A percentile compares a stretch with the other conserved stretches of the same genome.
phyloP scores from a whole-genome alignment of 1,140 invertebrate genomes.

The Vanessa atalanta region DNA sequence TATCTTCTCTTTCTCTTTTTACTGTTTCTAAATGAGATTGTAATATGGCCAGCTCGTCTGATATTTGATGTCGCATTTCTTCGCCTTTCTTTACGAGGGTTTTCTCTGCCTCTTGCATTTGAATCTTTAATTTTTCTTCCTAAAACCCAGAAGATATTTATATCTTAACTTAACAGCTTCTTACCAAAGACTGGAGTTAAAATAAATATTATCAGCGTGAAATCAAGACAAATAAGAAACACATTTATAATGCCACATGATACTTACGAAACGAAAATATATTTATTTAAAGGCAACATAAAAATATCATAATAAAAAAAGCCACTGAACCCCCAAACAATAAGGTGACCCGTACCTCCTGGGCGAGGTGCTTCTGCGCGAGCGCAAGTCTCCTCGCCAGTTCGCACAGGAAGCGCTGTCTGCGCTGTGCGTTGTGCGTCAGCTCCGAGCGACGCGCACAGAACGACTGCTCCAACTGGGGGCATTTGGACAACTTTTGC shows the following conservation, averaged over 20 bases:
- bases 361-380: not conserved
- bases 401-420: not conserved
- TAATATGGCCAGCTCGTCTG: slow-evolving; percentile 56
- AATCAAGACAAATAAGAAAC: too few relatives aligned
- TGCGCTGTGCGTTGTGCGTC: not conserved
- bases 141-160: slow-evolving; percentile 36
- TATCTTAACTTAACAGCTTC: not conserved
- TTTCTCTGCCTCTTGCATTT: slow-evolving; percentile 59
- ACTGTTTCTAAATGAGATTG: slow-evolving; percentile 55
- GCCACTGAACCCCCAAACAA: too few relatives aligned
- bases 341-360: not conserved
- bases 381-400: not conserved
- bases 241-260: too few relatives aligned
- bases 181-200: too few relatives aligned
- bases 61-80: slow-evolving; percentile 63
- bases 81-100: slow-evolving; percentile 55
- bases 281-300: too few relatives aligned
- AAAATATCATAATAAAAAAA: too few relatives aligned
- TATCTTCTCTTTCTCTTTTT: slow-evolving; percentile 60
- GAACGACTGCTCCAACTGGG: too few relatives aligned
- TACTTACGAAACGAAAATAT: too few relatives aligned
- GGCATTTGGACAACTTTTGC: too few relatives aligned
- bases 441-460: too few relatives aligned
- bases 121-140: slow-evolving; percentile 61
- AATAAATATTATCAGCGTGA: too few relatives aligned